phyloP scores from a whole-genome alignment of 2,888 invertebrate species.

The Malthinus flaveolus region DNA sequence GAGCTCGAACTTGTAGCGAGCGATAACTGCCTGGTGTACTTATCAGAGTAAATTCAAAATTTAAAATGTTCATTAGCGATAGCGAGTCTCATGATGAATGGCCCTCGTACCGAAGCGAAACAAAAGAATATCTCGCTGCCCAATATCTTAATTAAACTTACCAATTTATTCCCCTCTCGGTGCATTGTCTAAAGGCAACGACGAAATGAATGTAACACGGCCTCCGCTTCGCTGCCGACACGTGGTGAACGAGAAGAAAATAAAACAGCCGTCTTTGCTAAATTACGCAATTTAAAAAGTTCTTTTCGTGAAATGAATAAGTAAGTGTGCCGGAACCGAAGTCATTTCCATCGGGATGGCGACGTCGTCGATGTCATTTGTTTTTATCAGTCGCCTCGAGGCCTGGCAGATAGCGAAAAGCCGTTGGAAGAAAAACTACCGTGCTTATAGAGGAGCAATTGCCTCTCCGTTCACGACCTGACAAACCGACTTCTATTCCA shows the following conservation, averaged over 20 bases:
- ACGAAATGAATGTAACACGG: slow-evolving; percentile 49
- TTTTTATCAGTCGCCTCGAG: slow-evolving; percentile 52
- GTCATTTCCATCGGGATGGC: slow-evolving; percentile 52
- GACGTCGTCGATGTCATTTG: slow-evolving; percentile 54
- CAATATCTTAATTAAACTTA: slow-evolving; percentile 59
- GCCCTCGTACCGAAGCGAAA: slow-evolving; percentile 49
- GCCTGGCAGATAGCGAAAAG: slow-evolving; percentile 30
- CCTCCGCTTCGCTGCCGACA: slow-evolving; percentile 30
- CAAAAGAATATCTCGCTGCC: slow-evolving; percentile 55
- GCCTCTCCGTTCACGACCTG: slow-evolving; percentile 16
- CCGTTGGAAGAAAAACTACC: slow-evolving; percentile 25
- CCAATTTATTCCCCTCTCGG: slow-evolving; percentile 53
- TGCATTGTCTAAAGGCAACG: slow-evolving; percentile 38
- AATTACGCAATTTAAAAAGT: slow-evolving; percentile 58
- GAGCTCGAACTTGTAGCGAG: slow-evolving; percentile 7
- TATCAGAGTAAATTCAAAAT: slow-evolving; percentile 40
- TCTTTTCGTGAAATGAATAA: slow-evolving; percentile 57
- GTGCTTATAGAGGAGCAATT: slow-evolving; percentile 20
- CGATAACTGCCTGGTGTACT: slow-evolving; percentile 17
- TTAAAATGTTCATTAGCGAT: slow-evolving; percentile 55
- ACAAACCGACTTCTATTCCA: slow-evolving; percentile 8
- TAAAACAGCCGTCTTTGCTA: slow-evolving; percentile 51
- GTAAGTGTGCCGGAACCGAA: slow-evolving; percentile 52
- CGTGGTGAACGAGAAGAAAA: slow-evolving; percentile 39
- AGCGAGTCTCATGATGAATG: slow-evolving; percentile 51